These are phyloP conservation scores for Stenodera caucasica DNA, from an alignment of 2,888 invertebrate species.

Conservation along the genomic window DNA sequence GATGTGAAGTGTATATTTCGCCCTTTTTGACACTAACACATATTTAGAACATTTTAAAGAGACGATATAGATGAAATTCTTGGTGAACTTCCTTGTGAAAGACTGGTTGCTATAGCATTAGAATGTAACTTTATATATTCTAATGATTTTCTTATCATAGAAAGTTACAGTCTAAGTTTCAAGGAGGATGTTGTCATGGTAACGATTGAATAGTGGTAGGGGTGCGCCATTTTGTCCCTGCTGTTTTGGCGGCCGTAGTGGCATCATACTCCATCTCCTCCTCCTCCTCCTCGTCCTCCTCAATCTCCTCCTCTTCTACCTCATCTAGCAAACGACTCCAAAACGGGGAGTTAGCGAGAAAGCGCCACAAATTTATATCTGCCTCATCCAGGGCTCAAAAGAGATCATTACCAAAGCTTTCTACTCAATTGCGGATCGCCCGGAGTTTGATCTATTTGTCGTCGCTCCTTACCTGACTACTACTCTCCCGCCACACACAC, in stretches of 20 bases:
- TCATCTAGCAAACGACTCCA: no score
- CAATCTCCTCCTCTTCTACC: no score
- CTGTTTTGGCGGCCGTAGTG: background rate
- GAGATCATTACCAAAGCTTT: slow-evolving; percentile 60
- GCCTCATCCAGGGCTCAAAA: slow-evolving; percentile 58
- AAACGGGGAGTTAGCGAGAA: slow-evolving; percentile 51
- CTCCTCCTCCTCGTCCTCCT: no score
- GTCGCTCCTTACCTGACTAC: slow-evolving; percentile 50
- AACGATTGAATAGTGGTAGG: slow-evolving; percentile 46
- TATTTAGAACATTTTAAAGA: no score
- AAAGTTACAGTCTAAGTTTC: slow-evolving; percentile 44
- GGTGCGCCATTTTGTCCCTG: slow-evolving; percentile 54
- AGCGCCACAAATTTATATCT: slow-evolving; percentile 59
- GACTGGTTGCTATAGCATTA: slow-evolving; percentile 41
- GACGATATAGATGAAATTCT: no score
- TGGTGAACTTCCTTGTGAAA: slow-evolving; percentile 45
- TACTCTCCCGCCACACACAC: background rate
- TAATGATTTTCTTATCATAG: background rate
- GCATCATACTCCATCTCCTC: no score
- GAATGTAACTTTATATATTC: slow-evolving; percentile 33
- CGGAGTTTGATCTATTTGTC: slow-evolving; percentile 58
- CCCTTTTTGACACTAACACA: no score
- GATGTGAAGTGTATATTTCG: no score
- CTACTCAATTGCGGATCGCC: slow-evolving; percentile 59
- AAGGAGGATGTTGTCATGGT: slow-evolving; percentile 55